These are phyloP conservation scores for Drosophila insularis DNA, from an alignment of 1,140 invertebrate genomes.

Conservation along the genomic window DNA sequence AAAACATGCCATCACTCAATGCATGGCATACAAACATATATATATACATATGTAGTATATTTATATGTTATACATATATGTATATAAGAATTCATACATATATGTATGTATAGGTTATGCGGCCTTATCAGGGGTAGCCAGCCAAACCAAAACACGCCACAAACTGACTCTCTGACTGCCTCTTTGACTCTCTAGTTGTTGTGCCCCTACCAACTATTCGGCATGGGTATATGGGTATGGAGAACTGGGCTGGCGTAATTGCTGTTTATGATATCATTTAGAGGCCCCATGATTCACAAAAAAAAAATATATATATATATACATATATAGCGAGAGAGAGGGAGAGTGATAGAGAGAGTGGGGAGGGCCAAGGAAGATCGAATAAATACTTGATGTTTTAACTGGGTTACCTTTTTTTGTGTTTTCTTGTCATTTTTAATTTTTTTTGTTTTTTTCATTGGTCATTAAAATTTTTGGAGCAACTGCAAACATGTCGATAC, in stretches of 20 bases:
- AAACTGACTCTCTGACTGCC: slow-evolving; percentile 1
- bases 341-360: no score
- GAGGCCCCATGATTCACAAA: slow-evolving; percentile 51
- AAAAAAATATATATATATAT: background rate
- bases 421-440: background rate
- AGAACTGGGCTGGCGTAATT: slow-evolving; percentile 51
- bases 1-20: slow-evolving; percentile 11
- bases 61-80: background rate
- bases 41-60: background rate
- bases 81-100: background rate
- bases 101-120: slow-evolving; percentile 7
- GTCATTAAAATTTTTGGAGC: slow-evolving; percentile 5
- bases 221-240: background rate
- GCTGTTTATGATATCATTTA: slow-evolving; percentile 64
- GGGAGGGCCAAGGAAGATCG: slow-evolving; percentile 16
- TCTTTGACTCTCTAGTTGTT: background rate
- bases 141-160: slow-evolving; percentile 26
- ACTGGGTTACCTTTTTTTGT: background rate
- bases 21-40: background rate
- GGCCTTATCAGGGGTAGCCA: slow-evolving; percentile 31
- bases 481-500: background rate
- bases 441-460: background rate
- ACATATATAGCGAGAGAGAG: no score
- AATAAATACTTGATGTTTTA: slow-evolving; percentile 12
- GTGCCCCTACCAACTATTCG: background rate